Evolutionary conservation across 2,113 vertebrate genomes (phyloP).

Genomic region (Nansenia antarctica): DNA sequence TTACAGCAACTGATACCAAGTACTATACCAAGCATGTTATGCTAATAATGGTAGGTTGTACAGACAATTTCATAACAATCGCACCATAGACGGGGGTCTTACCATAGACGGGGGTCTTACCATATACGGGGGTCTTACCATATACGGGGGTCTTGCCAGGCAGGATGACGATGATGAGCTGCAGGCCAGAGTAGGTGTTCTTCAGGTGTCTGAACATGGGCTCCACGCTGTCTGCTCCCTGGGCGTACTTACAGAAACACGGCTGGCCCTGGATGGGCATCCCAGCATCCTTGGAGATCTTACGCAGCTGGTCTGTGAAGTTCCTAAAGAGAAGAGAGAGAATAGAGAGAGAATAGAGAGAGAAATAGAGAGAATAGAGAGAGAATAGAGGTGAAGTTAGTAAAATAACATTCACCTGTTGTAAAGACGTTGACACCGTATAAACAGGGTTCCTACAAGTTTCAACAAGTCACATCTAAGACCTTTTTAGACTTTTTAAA

Average conservation of each 20-base stretch:
- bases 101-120: slow-evolving; percentile 88
- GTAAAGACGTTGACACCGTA: no score
- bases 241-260: slow-evolving; percentile 98
- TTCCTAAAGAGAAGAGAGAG: slow-evolving; percentile 75
- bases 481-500: no score
- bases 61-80: no score
- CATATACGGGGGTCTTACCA: slow-evolving; percentile 72
- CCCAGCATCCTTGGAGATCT: slow-evolving; percentile 97
- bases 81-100: no score
- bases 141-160: slow-evolving; percentile 90
- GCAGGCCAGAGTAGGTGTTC: slow-evolving; percentile 96
- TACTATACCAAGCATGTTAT: no score
- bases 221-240: slow-evolving; percentile 96
- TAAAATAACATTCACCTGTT: no score
- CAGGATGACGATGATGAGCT: slow-evolving; percentile 98
- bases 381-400: no score
- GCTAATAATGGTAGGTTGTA: no score
- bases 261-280: slow-evolving; percentile 97
- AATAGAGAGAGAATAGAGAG: background rate
- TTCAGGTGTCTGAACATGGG: slow-evolving; percentile 99
- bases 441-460: no score
- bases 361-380: no score
- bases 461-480: no score
- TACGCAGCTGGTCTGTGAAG: slow-evolving; percentile 97
- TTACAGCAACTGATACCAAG: no score